Evolutionary conservation across 2,797 vertebrate species (phyloP), one percentile per base, ranked within the genome.

Genomic region (Gallinago nigripennis): DNA sequence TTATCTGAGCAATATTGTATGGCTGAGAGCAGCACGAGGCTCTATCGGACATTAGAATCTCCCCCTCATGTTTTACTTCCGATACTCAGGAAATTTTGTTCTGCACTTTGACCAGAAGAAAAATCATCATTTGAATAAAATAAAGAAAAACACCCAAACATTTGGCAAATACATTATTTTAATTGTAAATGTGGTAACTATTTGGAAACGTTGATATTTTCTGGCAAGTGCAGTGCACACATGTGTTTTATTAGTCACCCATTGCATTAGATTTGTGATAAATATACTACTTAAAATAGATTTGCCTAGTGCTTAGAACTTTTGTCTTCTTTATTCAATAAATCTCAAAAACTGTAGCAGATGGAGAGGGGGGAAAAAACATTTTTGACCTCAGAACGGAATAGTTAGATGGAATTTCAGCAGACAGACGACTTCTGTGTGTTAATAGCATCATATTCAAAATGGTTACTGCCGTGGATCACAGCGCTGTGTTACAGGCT

Each of bases 121-220:
- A 85, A 93, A 88, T 72, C 58, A 50, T 48, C 16, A 11, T 70
- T 94, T 70, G 69, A 94, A 92, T 85, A 85, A 94, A 90, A 91
- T 64, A 85, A 95, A 94, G 77, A 71, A 92, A 90, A 91, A 72
- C 86, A 82, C 56, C 66, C 33, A 79, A 92, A 75, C 71, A 68
- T 93, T 93, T 95, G 90, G 83, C 71, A 94, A 92, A 86, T 61
- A 35, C 58, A 33, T 80, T 90, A 92, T 94, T 96, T 94, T 93
- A 95, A 90, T 96, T 96, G 88, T 94, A 94, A 94, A 95, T 94
- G 68, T 56, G 78, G 63, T 90, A 88, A 71, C 86, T 95, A 90
- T 94, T 96, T 94, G 77, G 63, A 94, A 96, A 96, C 45, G 82
- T 77, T 92, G 82, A 75, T 91, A 53, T 76, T 84, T 95, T 96